Evolutionary conservation across 2,113 vertebrate species (phyloP), one percentile per base, ranked within the genome.

Genomic region (Phainopepla nitens): DNA sequence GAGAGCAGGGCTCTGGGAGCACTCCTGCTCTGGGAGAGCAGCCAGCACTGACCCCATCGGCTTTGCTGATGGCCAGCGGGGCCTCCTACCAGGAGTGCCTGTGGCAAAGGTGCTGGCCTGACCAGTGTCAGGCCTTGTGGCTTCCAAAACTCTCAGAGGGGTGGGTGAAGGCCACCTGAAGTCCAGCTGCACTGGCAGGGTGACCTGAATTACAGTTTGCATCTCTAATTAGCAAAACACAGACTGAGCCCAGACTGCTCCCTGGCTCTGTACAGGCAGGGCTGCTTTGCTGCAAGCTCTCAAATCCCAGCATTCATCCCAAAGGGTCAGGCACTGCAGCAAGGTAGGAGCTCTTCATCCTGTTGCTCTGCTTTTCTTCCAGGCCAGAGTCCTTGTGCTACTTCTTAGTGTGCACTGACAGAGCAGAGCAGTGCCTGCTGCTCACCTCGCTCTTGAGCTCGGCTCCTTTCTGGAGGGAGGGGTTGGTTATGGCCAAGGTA

Each of bases 261-360:
- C 75, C 64, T 41, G 44, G 51, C 77, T 50, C 58, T 1, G 1
- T 3, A 15, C 61, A 33, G 73, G 50, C 84, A 82, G 56, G 44
- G 24, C 70, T 10, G 14, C 79, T 62, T 53, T 70, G n/a, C 76
- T 45, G 13, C 33, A 25, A 86, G 77, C 90, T 71, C 71, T 95
- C 94, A 76, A 44, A 93, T 96, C 95, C 96, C 96, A 97, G 96
- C 95, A 95, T 54, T 84, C 66, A 53, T 72, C 84, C 82, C 70
- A 33, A 88, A 76, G 83, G 84, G 84, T 89, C 95, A 87, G 95
- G 84, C 49, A 4, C 88, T 50, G 47, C 89, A 70, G 89, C 69
- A 53, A 75, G 86, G 66, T 58, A 80, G 84, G 96, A 94, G 79
- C 93, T 61, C 62, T 76, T 93, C 83, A 70, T 35, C 6, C 91